Percentiles rank a stretch among this genome's conserved stretches.
These are phyloP conservation scores for Pseudorhombus dupliciocellatus DNA, from an alignment of 2,113 vertebrate species.

Conservation along the genomic window DNA sequence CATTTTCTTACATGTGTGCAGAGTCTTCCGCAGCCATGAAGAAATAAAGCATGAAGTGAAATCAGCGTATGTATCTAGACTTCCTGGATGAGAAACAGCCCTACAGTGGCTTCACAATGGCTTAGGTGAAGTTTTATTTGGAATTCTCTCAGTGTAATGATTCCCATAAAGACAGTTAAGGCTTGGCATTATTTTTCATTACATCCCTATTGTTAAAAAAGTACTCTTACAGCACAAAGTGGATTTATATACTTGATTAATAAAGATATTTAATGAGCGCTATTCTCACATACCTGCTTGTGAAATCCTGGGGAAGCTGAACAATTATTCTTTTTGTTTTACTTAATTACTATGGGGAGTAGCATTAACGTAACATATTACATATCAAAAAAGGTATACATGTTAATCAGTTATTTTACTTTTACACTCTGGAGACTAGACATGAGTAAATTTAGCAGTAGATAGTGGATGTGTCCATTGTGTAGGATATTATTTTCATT, in stretches of 20 bases:
- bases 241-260: neutral
- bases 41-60: slow-evolving; percentile 20
- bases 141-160: rapidly evolving
- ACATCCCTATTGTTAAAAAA: neutral
- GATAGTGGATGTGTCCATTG: too few relatives aligned
- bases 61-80: slow-evolving; percentile 5
- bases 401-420: neutral
- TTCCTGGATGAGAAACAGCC: slow-evolving; percentile 2
- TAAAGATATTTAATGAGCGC: neutral
- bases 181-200: neutral
- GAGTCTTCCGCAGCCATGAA: slow-evolving; percentile 9
- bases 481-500: too few relatives aligned
- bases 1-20: slow-evolving; percentile 31
- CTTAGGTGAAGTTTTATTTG: slow-evolving; percentile 1
- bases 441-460: too few relatives aligned
- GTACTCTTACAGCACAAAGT: neutral
- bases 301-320: neutral
- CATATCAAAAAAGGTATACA: too few relatives aligned
- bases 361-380: neutral
- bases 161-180: neutral
- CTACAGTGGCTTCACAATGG: neutral
- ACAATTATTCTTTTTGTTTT: too few relatives aligned
- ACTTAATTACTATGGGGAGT: neutral
- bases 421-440: too few relatives aligned
- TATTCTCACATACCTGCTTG: neutral